Percentiles rank a stretch among this genome's conserved stretches.
Conservation (phyloP, 2,888 invertebrate species). For the Heliconius ethilla region DNA sequence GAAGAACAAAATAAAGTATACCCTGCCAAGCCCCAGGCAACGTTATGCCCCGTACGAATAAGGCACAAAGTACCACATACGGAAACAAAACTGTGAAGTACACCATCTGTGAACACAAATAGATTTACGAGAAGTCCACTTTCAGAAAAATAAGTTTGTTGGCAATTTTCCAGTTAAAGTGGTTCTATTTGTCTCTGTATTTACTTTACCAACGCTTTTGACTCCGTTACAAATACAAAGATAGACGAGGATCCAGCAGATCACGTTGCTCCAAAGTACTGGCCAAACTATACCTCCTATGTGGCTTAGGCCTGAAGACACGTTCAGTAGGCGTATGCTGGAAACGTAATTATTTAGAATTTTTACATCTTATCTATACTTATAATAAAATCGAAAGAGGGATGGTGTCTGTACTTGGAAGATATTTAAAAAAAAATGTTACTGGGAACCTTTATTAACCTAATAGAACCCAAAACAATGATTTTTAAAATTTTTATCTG, state of each 20-base stretch:
- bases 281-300: conserved; percentile 91
- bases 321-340: conserved; percentile 89
- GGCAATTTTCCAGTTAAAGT: conserved; percentile 57
- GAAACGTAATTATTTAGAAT: conserved; percentile 48
- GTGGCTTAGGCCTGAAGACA: conserved; percentile 87
- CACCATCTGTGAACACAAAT: conserved; percentile 80
- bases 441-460: too few species aligned
- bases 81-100: conserved; percentile 95
- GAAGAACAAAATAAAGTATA: conserved; percentile 88
- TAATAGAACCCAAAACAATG: too few species aligned
- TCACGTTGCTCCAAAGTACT: conserved; percentile 86
- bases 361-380: background rate
- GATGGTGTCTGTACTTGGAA: too few species aligned
- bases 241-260: conserved; percentile 91
- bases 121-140: conserved; percentile 22
- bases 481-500: too few species aligned
- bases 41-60: conserved; percentile 89
- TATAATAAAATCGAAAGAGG: too few species aligned
- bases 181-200: conserved; percentile 47
- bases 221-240: conserved; percentile 93
- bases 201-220: conserved; percentile 91
- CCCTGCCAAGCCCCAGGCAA: conserved; percentile 90
- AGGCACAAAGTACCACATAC: conserved; percentile 86
- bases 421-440: too few species aligned
- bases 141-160: conserved; percentile 32